Base-by-base conservation (phyloP, 2,113 vertebrate genomes). In the Clarias batrachus region DNA sequence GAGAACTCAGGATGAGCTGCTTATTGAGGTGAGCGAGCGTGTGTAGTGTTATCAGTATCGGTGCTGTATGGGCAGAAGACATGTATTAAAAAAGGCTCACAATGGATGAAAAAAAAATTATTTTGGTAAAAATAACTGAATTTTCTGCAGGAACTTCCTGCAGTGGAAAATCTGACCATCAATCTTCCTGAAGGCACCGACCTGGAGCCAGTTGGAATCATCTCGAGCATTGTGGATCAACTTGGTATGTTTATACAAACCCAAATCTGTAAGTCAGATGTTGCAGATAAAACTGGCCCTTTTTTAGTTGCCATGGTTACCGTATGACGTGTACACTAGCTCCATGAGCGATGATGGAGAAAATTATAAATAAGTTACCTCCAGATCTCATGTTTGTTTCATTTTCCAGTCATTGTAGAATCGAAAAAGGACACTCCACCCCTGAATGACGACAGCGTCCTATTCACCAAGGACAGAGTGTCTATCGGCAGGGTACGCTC, bases 221-320 rank as follows among this genome's bases (percentile, higher is more conserved):
- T 90, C 78, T 90, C 89, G 10, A 86, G 87, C 57, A 82, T 90
- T 66, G 65, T 90, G 70, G 89, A 90, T 52, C 81, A 88, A 52
- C 80, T 90, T n/a, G 89, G 89, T 90, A 84, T 63, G 68, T 14
- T 62, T 68, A 54, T 4, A 76, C 9, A 52, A 19, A 48, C 12
- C 37, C 27, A 11, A 41, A 25, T 71, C 19, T 11, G 37, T 11
- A 17, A 73, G 48, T 60, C 1, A 41, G 16, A 56, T 21, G 2
- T 30, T 63, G 0, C 8, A 21, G 81, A 12, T 71, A 10, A 60
- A 62, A 65, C 11, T 30, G 19, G 30, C 25, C 17, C 3, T 0
- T 12, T 12, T 48, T 12, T 48, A 8, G 63, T 70, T 68, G 65
- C 81, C 25, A 57, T 70, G 65, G 81, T 52, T 83, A 56, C 81